Conservation (phyloP, 2,888 invertebrate species). For the Stenurella melanura region DNA sequence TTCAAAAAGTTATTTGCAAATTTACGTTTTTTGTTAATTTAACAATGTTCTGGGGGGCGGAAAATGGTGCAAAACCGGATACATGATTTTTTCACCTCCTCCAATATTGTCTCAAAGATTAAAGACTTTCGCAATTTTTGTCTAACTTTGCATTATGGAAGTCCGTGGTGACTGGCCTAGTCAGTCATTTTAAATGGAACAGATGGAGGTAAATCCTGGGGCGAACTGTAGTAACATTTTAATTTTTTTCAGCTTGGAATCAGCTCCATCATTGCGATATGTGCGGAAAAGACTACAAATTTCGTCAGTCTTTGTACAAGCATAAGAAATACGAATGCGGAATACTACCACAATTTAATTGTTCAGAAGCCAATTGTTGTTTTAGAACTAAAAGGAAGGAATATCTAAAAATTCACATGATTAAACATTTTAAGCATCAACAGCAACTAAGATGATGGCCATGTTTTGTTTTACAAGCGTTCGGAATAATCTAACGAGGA, state of each 20-base stretch:
- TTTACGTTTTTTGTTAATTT: too few species aligned
- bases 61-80: too few species aligned
- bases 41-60: too few species aligned
- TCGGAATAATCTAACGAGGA: not conserved
- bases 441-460: not conserved
- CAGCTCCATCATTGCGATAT: slow-evolving; percentile 23
- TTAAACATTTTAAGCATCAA: slow-evolving; percentile 29
- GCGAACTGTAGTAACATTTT: not conserved
- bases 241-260: slow-evolving; percentile 8
- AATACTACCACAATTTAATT: slow-evolving; percentile 79
- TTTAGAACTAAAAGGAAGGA: slow-evolving; percentile 89
- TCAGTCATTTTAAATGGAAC: not conserved
- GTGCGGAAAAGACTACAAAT: slow-evolving; percentile 42
- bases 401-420: slow-evolving; percentile 86
- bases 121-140: too few species aligned
- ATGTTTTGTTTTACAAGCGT: not conserved
- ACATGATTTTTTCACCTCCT: too few species aligned
- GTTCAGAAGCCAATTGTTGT: slow-evolving; percentile 85
- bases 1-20: too few species aligned
- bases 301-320: slow-evolving; percentile 37
- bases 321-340: slow-evolving; percentile 58
- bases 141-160: too few species aligned
- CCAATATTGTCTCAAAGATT: too few species aligned
- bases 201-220: not conserved
- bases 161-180: too few species aligned